Conservation (phyloP, 2,888 invertebrate species). For the Pandemis cinnamomeana region DNA sequence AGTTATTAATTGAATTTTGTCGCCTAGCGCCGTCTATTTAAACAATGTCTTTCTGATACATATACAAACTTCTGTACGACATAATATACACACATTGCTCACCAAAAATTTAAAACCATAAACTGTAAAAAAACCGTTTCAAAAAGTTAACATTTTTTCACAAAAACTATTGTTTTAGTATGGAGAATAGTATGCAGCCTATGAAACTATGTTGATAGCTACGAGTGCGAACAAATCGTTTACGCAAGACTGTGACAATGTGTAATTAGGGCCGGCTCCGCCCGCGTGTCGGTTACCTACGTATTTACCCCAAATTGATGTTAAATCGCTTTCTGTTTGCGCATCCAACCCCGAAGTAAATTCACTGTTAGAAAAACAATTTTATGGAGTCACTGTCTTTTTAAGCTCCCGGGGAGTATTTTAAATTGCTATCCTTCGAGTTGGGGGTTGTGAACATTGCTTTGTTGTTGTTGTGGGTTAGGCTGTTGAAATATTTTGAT, state of each 20-base stretch:
- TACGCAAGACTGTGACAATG: constrained; percentile 27
- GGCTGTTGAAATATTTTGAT: background rate
- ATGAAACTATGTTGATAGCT: background rate
- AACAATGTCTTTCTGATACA: too few relatives aligned
- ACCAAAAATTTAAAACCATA: too few relatives aligned
- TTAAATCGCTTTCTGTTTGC: constrained; percentile 77
- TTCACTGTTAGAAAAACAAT: constrained; percentile 69
- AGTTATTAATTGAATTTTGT: too few relatives aligned
- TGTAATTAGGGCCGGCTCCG: constrained; percentile 31
- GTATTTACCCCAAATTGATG: constrained; percentile 63
- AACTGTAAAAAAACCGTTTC: too few relatives aligned
- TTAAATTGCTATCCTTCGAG: constrained; percentile 47
- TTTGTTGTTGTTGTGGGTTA: constrained; percentile 1
- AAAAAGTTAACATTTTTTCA: too few relatives aligned
- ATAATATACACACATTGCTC: too few relatives aligned
- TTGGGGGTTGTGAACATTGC: constrained; percentile 13
- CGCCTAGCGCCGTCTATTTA: too few relatives aligned
- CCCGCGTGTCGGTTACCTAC: constrained; percentile 35
- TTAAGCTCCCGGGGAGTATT: constrained; percentile 55
- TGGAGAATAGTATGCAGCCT: background rate
- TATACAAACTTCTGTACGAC: too few relatives aligned
- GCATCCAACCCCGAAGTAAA: constrained; percentile 69
- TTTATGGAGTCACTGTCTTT: constrained; percentile 57
- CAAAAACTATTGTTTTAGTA: too few relatives aligned
- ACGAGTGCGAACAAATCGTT: constrained; percentile 23